Evolutionary conservation across 1,140 invertebrate genomes (phyloP).

Genomic region (Cotesia vestalis): DNA sequence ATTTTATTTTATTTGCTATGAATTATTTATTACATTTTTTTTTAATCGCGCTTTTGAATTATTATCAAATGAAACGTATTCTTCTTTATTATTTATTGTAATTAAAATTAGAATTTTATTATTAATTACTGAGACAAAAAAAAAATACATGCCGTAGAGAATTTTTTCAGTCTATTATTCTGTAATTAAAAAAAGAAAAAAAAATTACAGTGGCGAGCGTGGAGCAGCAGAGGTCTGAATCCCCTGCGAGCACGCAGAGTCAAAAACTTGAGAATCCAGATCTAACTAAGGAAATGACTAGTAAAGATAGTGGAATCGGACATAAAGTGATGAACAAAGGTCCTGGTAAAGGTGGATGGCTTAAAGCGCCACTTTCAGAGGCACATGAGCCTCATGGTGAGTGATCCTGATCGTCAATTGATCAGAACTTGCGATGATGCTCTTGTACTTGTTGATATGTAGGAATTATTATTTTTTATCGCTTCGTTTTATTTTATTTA

Average conservation of each 20-base stretch:
- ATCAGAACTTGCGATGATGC: slow-evolving; percentile 42
- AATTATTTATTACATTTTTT: too few relatives aligned
- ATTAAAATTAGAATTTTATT: too few relatives aligned
- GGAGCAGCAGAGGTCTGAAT: slow-evolving; percentile 65
- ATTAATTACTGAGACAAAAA: neutral
- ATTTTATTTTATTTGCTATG: too few relatives aligned
- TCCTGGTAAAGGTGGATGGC: slow-evolving; percentile 66
- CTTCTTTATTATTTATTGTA: too few relatives aligned
- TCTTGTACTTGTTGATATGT: too few relatives aligned
- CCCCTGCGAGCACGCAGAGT: slow-evolving; percentile 62
- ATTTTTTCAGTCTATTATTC: slow-evolving; percentile 51
- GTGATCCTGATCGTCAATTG: slow-evolving; percentile 59
- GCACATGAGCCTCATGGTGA: slow-evolving; percentile 70
- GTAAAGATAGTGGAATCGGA: slow-evolving; percentile 62
- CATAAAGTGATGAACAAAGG: slow-evolving; percentile 65
- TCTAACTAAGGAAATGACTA: slow-evolving; percentile 64
- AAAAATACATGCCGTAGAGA: slow-evolving; percentile 38
- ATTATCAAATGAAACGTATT: too few relatives aligned
- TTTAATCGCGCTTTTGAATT: too few relatives aligned
- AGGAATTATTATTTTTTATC: slow-evolving; percentile 7
- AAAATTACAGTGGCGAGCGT: slow-evolving; percentile 65
- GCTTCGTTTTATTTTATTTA: neutral
- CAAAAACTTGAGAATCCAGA: slow-evolving; percentile 64
- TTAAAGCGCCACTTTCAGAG: slow-evolving; percentile 65
- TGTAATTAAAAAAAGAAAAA: slow-evolving; percentile 43